phyloP scores from a whole-genome alignment of 2,888 invertebrate genomes.

The Torymus auratus region DNA sequence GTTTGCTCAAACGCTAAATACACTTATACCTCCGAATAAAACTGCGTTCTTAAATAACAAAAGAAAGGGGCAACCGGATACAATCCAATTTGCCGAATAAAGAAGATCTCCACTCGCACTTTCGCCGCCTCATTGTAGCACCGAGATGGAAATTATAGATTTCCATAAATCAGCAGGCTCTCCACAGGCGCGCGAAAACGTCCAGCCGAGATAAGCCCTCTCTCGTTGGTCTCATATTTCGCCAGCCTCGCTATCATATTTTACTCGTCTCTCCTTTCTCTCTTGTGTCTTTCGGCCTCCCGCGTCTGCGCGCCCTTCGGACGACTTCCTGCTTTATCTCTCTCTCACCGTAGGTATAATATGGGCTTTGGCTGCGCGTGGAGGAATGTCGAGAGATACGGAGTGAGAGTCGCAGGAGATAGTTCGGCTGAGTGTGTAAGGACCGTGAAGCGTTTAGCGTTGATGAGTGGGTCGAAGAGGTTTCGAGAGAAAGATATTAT shows the following conservation, averaged over 20 bases:
- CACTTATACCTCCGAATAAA: too few species aligned
- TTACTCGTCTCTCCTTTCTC: constrained; percentile 61
- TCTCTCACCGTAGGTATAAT: too few species aligned
- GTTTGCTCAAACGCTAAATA: too few species aligned
- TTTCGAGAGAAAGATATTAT: too few species aligned
- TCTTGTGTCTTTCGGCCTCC: constrained; percentile 4
- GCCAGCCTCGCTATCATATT: constrained; percentile 75
- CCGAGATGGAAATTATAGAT: constrained; percentile 51
- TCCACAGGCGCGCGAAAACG: neutral
- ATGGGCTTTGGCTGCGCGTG: too few species aligned
- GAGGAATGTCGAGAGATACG: too few species aligned
- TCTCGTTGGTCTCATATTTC: constrained; percentile 74
- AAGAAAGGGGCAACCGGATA: neutral
- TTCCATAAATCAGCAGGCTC: constrained; percentile 46
- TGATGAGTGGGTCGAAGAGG: too few species aligned
- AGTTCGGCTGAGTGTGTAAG: neutral
- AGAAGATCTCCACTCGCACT: neutral
- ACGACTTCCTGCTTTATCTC: constrained; percentile 16
- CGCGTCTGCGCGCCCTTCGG: neutral
- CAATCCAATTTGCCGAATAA: constrained; percentile 32
- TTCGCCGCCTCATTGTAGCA: too few species aligned
- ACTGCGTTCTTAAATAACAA: neutral
- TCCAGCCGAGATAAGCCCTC: constrained; percentile 32
- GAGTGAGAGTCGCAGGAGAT: too few species aligned
- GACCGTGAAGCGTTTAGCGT: neutral